These are phyloP conservation scores for Drosophila suboccidentalis DNA, from an alignment of 2,888 invertebrate species.

Conservation along the genomic window DNA sequence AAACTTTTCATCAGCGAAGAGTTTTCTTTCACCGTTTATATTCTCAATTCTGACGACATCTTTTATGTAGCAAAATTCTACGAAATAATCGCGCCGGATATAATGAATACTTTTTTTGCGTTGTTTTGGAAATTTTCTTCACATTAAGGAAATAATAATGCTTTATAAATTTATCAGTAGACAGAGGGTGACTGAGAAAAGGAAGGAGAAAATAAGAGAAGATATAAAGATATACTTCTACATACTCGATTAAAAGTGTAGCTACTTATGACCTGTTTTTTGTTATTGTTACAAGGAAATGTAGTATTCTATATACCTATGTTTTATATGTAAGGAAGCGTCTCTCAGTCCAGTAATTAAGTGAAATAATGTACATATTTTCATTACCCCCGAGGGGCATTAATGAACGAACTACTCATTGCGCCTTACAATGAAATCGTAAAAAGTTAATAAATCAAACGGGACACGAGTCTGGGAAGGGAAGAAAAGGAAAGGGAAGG, in stretches of 20 bases:
- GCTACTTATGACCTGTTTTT: slow-evolving; percentile 41
- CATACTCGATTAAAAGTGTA: slow-evolving; percentile 3
- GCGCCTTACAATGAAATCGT: slow-evolving; percentile 47
- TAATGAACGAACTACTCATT: slow-evolving; percentile 42
- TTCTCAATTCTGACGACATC: slow-evolving; percentile 9
- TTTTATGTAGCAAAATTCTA: slow-evolving; percentile 25
- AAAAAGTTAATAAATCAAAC: slow-evolving; percentile 47
- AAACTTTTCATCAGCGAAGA: too few relatives aligned
- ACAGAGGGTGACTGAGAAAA: slow-evolving; percentile 15
- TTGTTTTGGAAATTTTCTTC: slow-evolving; percentile 34
- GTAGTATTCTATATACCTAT: slow-evolving; percentile 13
- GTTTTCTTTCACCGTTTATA: neutral
- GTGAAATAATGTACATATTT: slow-evolving; percentile 11
- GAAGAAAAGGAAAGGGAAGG: neutral
- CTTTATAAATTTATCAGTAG: slow-evolving; percentile 21
- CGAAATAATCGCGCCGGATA: slow-evolving; percentile 44
- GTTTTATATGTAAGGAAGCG: slow-evolving; percentile 1
- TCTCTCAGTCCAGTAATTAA: slow-evolving; percentile 25
- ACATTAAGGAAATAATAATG: slow-evolving; percentile 43
- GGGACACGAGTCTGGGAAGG: slow-evolving; percentile 13
- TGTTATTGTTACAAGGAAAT: slow-evolving; percentile 34
- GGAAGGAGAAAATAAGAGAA: neutral
- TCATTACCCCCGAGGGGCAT: neutral
- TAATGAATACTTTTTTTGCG: slow-evolving; percentile 23
- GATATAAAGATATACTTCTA: neutral